Evolutionary conservation across 1,140 invertebrate genomes (phyloP), one percentile per base, ranked within the genome.

Genomic region (Drosophila triauraria): DNA sequence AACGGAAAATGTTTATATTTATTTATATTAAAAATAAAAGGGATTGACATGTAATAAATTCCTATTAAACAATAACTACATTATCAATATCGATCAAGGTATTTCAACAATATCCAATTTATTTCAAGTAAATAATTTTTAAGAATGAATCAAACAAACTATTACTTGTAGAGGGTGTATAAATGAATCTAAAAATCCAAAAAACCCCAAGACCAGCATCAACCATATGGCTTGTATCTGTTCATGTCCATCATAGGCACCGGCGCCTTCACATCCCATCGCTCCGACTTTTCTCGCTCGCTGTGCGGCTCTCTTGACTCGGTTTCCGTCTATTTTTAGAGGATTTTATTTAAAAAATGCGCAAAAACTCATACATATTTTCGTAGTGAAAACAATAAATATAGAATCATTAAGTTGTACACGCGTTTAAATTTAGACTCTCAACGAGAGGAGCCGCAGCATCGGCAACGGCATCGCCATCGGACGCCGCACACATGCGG

Each of bases 401-500:
- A 91, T 91, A 91, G 90, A 91, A 90, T 91, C 90, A 91, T 91
- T 91, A 90, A 91, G 85, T 91, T 91, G 82, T 90, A 91, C 90
- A 90, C 82, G 80, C 81, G 77, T 83, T 91, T 91, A 91, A 87
- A 86, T 91, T 91, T 91, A 91, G 90, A 86, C 69, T 46, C 57
- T 27, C 74, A 76, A 65, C 72, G 43, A 68, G 74, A 57, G 72
- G 51, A 76, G 74, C 38, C 61, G 44, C 62, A 56, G 50, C 58
- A 75, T 32, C 67, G 54, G 30, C 30, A 32, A 7, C 30, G 30
- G 32, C 60, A 48, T 40, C 38, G 48, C 27, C 53, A 72, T 40
- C 46, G 47, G 43, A 51, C 43, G 59, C 58, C 43, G 59, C 58
- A 40, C 20, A 10, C 44, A 50, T 15, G n/a, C n/a, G 15, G 35